These are phyloP conservation scores for Oxyruncus cristatus DNA, from an alignment of 2,113 vertebrate species.

Conservation along the genomic window DNA sequence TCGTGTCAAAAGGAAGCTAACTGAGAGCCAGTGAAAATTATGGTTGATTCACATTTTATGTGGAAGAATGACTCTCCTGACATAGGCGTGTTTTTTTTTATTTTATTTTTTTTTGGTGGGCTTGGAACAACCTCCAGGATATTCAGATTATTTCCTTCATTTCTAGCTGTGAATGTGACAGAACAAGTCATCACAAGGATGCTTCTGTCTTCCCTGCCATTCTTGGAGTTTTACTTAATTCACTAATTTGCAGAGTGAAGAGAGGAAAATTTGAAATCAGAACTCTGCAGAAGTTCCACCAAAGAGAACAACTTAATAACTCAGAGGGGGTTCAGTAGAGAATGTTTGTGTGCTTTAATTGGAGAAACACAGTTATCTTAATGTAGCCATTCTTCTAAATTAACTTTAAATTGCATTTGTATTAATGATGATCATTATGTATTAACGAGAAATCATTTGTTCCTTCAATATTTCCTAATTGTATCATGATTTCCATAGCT, in stretches of 20 bases:
- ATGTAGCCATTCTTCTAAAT: constrained; percentile 31
- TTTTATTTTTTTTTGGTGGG: not conserved
- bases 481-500: not conserved
- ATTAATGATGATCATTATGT: constrained; percentile 39
- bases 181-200: not conserved
- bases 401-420: not conserved
- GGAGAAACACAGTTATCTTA: not conserved
- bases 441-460: constrained; percentile 47
- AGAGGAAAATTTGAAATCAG: not conserved
- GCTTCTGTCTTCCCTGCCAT: not conserved
- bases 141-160: not conserved
- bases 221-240: not conserved
- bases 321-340: not conserved
- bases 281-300: not conserved
- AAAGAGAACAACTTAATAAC: not conserved
- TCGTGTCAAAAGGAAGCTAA: not conserved
- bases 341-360: not conserved
- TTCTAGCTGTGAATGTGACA: not conserved
- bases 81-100: not conserved
- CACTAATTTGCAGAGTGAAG: not conserved
- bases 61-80: not conserved
- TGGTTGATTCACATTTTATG: not conserved
- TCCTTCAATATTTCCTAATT: not conserved
- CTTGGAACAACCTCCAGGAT: not conserved
- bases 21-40: not conserved